Base-by-base conservation (phyloP, 1,140 invertebrate genomes). In the Acromyrmex charruanus region DNA sequence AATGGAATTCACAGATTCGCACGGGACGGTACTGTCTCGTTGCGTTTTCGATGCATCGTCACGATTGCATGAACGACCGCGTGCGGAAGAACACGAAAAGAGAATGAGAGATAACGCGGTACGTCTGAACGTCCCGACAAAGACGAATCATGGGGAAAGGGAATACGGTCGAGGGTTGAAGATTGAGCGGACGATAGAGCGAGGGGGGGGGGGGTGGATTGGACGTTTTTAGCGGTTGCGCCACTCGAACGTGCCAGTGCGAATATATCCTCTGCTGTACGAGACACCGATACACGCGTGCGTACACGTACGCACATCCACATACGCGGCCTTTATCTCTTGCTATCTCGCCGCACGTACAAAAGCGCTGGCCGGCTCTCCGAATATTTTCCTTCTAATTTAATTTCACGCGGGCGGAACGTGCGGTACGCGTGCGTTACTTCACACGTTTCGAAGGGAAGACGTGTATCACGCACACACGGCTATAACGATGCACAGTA, bases 311-410 rank as follows among this genome's bases (percentile, higher is more conserved):
- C 12, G 10, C 35, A 31, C 65, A n/a, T 68, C 65, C 39, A 61
- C 25, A 59, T 55, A 51, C 59, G 25, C 51, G 6, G 28, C 71
- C 80, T 89, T 87, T 87, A 87, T 88, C 55, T 90, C 88, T 88
- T 87, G 88, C 88, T 77, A 82, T 77, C 81, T 77, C 84, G 88
- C 31, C 28, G 74, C 74, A 80, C 84, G 79, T 87, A 72, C 84
- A 91, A 92, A 90, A 87, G 89, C 86, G 53, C 51, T 71, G 72
- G 85, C 72, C 90, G 74, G 65, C 86, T 87, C 89, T 75, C 55
- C 89, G 89, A 89, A 90, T 90, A 92, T 90, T 92, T 92, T 91
- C 89, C 89, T 85, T 85, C 77, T 89, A 91, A 91, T 88, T 90
- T 91, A 90, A 92, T 92, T 92, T 86, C 66, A 79, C 63, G 18